These are phyloP conservation scores for Dryomyza anilis DNA, from an alignment of 2,888 invertebrate genomes.

Conservation along the genomic window DNA sequence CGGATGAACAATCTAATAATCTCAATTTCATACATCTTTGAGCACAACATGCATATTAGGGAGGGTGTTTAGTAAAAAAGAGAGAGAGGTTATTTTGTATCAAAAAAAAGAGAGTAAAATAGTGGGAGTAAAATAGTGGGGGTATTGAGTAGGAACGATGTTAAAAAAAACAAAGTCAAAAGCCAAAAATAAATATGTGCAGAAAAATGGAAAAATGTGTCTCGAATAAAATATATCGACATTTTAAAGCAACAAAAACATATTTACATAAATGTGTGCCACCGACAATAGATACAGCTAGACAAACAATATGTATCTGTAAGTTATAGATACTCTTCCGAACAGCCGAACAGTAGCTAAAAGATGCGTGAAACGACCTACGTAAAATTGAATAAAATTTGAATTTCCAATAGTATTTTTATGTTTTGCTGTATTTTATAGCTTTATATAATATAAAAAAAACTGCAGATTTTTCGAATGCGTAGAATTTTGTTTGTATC, in stretches of 20 bases:
- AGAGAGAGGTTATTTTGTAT: neutral
- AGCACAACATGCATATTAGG: neutral
- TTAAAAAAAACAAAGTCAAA: too few relatives aligned
- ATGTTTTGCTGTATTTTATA: too few relatives aligned
- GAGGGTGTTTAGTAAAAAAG: neutral
- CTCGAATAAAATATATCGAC: too few relatives aligned
- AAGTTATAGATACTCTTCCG: slow-evolving; percentile 12
- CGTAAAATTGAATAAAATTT: slow-evolving; percentile 11
- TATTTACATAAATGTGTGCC: neutral
- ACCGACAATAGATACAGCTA: neutral
- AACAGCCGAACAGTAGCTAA: neutral
- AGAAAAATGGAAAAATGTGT: too few relatives aligned
- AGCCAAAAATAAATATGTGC: too few relatives aligned
- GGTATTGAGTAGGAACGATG: neutral
- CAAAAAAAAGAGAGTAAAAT: neutral
- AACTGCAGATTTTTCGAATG: neutral
- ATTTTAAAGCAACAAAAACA: neutral
- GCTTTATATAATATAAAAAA: neutral
- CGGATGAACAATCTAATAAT: slow-evolving; percentile 25
- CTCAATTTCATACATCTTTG: slow-evolving; percentile 25
- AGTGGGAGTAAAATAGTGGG: too few relatives aligned
- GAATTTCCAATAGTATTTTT: neutral
- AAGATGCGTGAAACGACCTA: slow-evolving; percentile 2
- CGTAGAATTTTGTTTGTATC: neutral
- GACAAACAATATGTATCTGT: neutral